phyloP scores from a whole-genome alignment of 2,888 invertebrate species.

The Sclerodermus sp. region DNA sequence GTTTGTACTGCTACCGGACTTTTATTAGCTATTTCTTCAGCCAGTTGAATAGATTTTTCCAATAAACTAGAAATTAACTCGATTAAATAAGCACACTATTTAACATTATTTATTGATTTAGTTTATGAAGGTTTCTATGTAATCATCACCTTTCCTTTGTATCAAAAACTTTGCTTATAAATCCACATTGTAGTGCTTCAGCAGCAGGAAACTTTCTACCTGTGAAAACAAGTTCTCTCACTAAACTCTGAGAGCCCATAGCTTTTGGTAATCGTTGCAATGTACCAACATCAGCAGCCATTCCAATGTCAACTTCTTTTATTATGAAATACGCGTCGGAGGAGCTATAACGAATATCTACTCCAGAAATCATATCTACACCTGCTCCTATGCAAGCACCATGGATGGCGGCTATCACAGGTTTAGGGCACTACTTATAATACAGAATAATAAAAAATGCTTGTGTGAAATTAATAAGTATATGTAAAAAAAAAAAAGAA shows the following conservation, averaged over 20 bases:
- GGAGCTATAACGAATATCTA: conserved; percentile 90
- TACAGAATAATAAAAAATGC: no score
- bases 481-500: no score
- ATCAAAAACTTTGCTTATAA: conserved; percentile 77
- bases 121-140: background rate
- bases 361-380: conserved; percentile 82
- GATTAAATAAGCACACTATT: no score
- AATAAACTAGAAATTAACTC: conserved; percentile 71
- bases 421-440: conserved; percentile 74
- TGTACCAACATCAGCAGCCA: conserved; percentile 95
- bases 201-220: conserved; percentile 77
- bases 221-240: conserved; percentile 85
- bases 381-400: conserved; percentile 90
- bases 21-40: conserved; percentile 78
- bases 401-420: conserved; percentile 87
- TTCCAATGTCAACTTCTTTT: conserved; percentile 83
- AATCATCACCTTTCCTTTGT: conserved; percentile 67
- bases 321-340: conserved; percentile 90
- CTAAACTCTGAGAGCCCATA: conserved; percentile 84
- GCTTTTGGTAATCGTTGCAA: conserved; percentile 90
- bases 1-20: conserved; percentile 95
- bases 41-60: conserved; percentile 72
- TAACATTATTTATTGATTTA: background rate
- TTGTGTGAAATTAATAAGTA: conserved; percentile 15
- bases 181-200: conserved; percentile 80